Evolutionary conservation across 2,888 invertebrate genomes (phyloP).

Genomic region (Microctonus aethiopoides): DNA sequence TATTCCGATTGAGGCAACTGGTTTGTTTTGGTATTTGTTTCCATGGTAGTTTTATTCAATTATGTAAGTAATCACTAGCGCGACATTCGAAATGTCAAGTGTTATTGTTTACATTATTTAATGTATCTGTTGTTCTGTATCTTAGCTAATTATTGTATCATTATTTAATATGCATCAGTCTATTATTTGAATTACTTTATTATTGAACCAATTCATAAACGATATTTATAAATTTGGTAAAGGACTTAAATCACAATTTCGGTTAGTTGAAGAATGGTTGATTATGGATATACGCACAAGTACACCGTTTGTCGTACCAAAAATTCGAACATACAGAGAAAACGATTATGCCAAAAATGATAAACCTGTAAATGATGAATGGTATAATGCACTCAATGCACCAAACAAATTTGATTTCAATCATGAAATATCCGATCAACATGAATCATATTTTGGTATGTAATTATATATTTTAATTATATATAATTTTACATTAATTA

Average conservation of each 20-base stretch:
- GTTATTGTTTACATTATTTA: neutral
- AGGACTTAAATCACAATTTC: neutral
- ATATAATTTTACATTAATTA: neutral
- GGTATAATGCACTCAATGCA: constrained; percentile 36
- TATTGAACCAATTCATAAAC: neutral
- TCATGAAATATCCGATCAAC: neutral
- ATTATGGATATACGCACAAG: constrained; percentile 35
- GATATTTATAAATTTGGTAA: too few relatives aligned
- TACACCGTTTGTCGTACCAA: constrained; percentile 36
- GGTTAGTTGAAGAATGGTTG: neutral
- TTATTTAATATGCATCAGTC: neutral
- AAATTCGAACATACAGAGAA: too few relatives aligned
- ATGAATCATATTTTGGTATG: constrained; percentile 41
- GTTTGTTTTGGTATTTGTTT: constrained; percentile 44
- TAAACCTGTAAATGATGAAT: constrained; percentile 26
- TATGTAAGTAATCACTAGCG: neutral
- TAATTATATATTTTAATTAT: neutral
- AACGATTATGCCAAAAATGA: constrained; percentile 21
- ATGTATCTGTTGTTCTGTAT: neutral
- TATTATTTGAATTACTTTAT: neutral
- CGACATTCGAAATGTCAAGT: neutral
- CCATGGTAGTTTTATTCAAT: constrained; percentile 38
- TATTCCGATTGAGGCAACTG: neutral
- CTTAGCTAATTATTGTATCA: neutral
- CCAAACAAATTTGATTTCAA: constrained; percentile 30